phyloP scores from a whole-genome alignment of 2,888 invertebrate genomes.

The Tholera decimalis region DNA sequence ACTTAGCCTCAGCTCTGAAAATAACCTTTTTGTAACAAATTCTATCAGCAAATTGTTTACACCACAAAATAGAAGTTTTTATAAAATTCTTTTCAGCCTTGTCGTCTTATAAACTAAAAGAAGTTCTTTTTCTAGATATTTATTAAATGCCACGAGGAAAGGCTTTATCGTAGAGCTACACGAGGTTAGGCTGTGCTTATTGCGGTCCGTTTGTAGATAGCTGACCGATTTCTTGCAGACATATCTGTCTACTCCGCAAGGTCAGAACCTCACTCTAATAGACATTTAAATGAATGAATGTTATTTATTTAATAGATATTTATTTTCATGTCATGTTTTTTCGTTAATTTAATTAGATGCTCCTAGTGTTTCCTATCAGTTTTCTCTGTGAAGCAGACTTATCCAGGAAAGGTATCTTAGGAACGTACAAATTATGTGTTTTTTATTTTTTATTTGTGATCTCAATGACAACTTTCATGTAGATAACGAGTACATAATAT shows the following conservation, averaged over 20 bases:
- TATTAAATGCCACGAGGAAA: constrained; percentile 4
- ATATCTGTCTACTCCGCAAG: neutral
- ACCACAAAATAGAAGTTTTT: constrained; percentile 35
- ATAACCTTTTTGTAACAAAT: constrained; percentile 46
- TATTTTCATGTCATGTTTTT: too few relatives aligned
- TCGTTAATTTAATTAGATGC: too few relatives aligned
- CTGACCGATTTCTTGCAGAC: neutral
- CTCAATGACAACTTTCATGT: too few relatives aligned
- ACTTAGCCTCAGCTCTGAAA: constrained; percentile 32
- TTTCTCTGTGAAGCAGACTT: too few relatives aligned
- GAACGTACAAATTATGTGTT: too few relatives aligned
- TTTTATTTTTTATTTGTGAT: too few relatives aligned
- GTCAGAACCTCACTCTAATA: too few relatives aligned
- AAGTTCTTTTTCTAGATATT: constrained; percentile 1
- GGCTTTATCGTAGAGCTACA: neutral
- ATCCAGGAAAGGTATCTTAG: too few relatives aligned
- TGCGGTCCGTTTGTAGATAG: neutral
- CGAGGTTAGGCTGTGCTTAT: neutral
- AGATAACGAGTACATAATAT: too few relatives aligned
- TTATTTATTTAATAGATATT: too few relatives aligned
- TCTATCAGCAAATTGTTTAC: constrained; percentile 56
- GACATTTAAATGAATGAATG: too few relatives aligned
- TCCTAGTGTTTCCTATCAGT: too few relatives aligned
- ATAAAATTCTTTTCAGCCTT: constrained; percentile 11
- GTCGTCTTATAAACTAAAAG: constrained; percentile 5